phyloP scores from a whole-genome alignment of 2,797 vertebrate species.

The Pseudochromis fuscus region DNA sequence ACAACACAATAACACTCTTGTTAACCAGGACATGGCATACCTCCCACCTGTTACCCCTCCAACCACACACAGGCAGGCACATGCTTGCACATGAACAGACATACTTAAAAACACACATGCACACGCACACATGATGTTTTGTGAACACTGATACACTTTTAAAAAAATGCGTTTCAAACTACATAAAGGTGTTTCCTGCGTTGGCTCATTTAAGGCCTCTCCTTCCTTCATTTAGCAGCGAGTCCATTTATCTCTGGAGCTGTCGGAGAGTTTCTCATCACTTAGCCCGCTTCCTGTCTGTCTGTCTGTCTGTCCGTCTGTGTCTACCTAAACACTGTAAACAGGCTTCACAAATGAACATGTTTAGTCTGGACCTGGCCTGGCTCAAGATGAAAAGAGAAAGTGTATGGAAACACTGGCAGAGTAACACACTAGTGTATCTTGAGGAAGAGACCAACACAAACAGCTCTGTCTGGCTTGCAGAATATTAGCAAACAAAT shows the following conservation, averaged over 20 bases:
- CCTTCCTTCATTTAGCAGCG: constrained; percentile 81
- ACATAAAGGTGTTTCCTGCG: constrained; percentile 67
- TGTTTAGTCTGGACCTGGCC: constrained; percentile 71
- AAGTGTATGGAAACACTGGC: constrained; percentile 34
- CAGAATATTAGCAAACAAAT: constrained; percentile 25
- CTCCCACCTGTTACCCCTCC: constrained; percentile 82
- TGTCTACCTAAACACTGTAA: constrained; percentile 63
- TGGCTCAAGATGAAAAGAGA: constrained; percentile 37
- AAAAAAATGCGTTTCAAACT: constrained; percentile 65
- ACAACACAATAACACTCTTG: constrained; percentile 84
- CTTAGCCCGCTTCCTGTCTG: constrained; percentile 70
- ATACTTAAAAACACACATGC: constrained; percentile 31
- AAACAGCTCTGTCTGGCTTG: constrained; percentile 27
- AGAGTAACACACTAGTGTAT: constrained; percentile 19
- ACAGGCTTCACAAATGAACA: constrained; percentile 58
- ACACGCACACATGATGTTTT: constrained; percentile 12
- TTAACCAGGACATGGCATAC: constrained; percentile 83
- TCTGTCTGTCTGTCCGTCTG: constrained; percentile 69
- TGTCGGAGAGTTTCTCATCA: constrained; percentile 71
- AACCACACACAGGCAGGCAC: constrained; percentile 76
- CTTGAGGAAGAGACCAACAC: constrained; percentile 39
- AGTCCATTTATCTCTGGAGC: constrained; percentile 78
- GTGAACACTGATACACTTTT: constrained; percentile 46
- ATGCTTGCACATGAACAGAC: constrained; percentile 70
- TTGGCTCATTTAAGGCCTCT: constrained; percentile 81